phyloP scores from a whole-genome alignment of 64 coral and sea anemone species.

The Stichodactyla helianthus region DNA sequence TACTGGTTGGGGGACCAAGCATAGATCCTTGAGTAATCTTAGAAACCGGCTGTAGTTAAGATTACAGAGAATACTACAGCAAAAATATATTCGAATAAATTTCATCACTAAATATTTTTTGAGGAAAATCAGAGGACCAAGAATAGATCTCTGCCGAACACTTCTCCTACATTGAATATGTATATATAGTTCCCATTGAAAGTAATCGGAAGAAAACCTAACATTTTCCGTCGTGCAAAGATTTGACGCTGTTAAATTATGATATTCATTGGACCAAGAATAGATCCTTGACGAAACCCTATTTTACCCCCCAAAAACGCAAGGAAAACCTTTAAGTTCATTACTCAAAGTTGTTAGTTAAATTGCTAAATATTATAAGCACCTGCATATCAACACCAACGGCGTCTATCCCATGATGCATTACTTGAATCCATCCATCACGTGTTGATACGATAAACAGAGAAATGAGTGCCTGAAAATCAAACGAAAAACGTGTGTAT shows the following conservation, averaged over 20 bases:
- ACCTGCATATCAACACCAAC: slow-evolving; percentile 94
- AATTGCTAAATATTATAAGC: neutral
- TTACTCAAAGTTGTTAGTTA: too few species aligned
- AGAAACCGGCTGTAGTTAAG: neutral
- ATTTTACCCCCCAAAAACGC: neutral
- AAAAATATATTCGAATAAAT: neutral
- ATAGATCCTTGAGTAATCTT: neutral
- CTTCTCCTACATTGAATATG: neutral
- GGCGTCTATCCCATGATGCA: slow-evolving; percentile 91
- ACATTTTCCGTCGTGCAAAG: too few species aligned
- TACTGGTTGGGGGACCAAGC: neutral
- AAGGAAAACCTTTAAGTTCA: too few species aligned
- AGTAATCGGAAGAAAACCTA: too few species aligned
- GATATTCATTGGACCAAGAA: neutral
- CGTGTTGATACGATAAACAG: slow-evolving; percentile 87
- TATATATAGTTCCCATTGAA: too few species aligned
- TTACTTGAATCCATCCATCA: slow-evolving; percentile 97
- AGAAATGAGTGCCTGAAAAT: slow-evolving; percentile 75
- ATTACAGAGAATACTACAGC: neutral
- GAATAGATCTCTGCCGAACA: neutral
- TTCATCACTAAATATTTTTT: too few species aligned
- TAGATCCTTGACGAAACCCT: neutral
- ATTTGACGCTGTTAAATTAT: too few species aligned
- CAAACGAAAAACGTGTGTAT: neutral
- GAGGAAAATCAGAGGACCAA: neutral